Conservation (phyloP, 2,113 vertebrate species). For the Lates calcarifer region DNA sequence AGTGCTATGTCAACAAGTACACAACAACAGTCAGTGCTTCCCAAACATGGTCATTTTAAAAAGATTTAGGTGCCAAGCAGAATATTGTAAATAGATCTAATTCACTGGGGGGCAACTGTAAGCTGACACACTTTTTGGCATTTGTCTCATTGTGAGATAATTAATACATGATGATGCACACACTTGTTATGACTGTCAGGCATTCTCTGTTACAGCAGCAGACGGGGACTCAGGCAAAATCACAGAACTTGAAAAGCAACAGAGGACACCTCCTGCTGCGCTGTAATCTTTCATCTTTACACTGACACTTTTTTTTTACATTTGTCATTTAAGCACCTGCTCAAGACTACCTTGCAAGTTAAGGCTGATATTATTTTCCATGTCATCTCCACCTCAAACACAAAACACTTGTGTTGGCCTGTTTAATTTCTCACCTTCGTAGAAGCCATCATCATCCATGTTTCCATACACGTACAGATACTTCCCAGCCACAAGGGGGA, state of each 20-base stretch:
- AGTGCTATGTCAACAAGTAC: not conserved
- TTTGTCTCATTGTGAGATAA: slow-evolving; percentile 33
- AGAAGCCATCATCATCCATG: slow-evolving; percentile 99
- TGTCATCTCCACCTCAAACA: not conserved
- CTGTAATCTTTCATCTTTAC: not conserved
- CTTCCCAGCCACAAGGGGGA: slow-evolving; percentile 96
- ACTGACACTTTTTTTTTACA: not conserved
- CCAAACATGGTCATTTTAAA: not conserved
- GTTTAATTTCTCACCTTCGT: slow-evolving; percentile 88
- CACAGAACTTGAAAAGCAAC: slow-evolving; percentile 27
- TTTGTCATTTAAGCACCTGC: not conserved
- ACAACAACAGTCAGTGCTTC: not conserved
- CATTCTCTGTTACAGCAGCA: slow-evolving; percentile 17
- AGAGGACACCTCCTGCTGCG: slow-evolving; percentile 1
- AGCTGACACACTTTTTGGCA: slow-evolving; percentile 6
- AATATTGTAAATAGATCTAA: not conserved
- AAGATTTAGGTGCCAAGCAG: not conserved
- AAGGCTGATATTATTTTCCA: not conserved
- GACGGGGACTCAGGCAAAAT: slow-evolving; percentile 10
- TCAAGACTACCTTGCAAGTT: not conserved
- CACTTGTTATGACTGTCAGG: slow-evolving; percentile 37
- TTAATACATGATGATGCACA: slow-evolving; percentile 25
- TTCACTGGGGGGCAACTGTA: not conserved
- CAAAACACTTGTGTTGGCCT: not conserved
- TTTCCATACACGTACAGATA: slow-evolving; percentile 97